Evolutionary conservation across 2,797 vertebrate genomes (phyloP), one percentile per base, ranked within the genome.

Genomic region (Botia kubotai): DNA sequence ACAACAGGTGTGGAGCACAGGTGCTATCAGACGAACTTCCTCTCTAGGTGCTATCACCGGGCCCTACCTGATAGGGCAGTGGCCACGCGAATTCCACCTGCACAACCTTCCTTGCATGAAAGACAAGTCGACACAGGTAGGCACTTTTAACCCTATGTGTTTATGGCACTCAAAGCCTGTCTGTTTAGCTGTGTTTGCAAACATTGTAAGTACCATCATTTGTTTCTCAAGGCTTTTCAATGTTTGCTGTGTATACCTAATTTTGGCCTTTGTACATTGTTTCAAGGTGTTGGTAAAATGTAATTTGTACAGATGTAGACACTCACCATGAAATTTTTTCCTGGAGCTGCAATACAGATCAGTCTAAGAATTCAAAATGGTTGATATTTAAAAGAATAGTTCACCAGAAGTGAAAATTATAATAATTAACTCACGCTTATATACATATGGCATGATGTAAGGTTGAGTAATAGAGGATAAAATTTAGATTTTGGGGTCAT

Each of bases 71-170:
- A 95, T 94, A 63, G 96, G 96, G 89, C 97, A 96, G 92, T 97
- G 97, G 96, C 96, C 96, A 77, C 93, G 95, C 77, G 96, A 97
- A 89, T 94, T 94, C 84, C 94, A 96, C 81, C 89, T 92, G 87
- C 93, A 94, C 88, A 94, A 95, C 91, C 91, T 94, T 82, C 95
- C 93, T 85, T 97, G 95, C 92, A 95, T 96, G 95, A 97, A 95
- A 94, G 96, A 97, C 89, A 97, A 97, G 93, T 93, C 95, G 86
- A 97, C 97, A 86, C 96, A 98, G 96, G 97, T 98, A 95, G 91
- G 87, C 69, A 14, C 71, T 84, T 14, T 4, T 21, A 63, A 55
- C 19, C 3, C 6, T 1, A 77, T 19, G 50, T 62, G 67, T 57
- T 39, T 39, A 46, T 66, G 26, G 53, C 33, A 26, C 33, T 39